These are phyloP conservation scores for Cheilosia vernalis DNA, from an alignment of 2,888 invertebrate species.

Conservation along the genomic window DNA sequence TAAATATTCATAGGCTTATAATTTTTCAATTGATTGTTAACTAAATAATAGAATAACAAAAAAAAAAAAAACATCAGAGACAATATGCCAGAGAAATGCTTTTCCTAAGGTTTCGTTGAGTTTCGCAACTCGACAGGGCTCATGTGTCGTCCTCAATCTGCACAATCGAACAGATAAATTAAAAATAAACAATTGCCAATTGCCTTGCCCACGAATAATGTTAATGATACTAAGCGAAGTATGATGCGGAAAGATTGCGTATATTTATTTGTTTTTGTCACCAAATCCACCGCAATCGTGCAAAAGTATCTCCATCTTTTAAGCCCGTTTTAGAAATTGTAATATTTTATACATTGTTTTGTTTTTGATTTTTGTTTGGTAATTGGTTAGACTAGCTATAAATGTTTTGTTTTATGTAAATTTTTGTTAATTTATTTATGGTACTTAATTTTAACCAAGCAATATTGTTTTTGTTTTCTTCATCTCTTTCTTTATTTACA, in stretches of 20 bases:
- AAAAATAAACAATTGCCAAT: too few species aligned
- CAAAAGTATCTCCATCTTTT: not conserved
- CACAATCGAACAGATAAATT: too few species aligned
- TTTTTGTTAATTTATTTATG: not conserved
- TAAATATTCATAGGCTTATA: too few species aligned
- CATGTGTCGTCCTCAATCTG: too few species aligned
- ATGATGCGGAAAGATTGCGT: not conserved
- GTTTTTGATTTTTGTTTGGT: not conserved
- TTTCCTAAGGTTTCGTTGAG: too few species aligned
- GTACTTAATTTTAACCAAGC: not conserved
- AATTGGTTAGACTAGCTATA: constrained; percentile 32
- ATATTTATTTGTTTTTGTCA: not conserved
- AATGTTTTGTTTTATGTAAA: constrained; percentile 8
- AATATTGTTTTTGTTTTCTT: not conserved
- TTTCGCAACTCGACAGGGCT: too few species aligned
- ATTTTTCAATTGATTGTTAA: too few species aligned
- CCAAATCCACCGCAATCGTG: not conserved
- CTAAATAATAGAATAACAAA: too few species aligned
- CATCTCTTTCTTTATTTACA: not conserved
- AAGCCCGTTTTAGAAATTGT: not conserved
- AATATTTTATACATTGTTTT: not conserved
- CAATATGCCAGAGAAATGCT: too few species aligned
- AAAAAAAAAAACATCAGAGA: too few species aligned
- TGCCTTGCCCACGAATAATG: too few species aligned
- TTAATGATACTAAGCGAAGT: too few species aligned